A percentile compares a stretch with the other conserved stretches of the same genome.
Conservation (phyloP, 2,113 vertebrate species). For the Tylochromis polylepis region DNA sequence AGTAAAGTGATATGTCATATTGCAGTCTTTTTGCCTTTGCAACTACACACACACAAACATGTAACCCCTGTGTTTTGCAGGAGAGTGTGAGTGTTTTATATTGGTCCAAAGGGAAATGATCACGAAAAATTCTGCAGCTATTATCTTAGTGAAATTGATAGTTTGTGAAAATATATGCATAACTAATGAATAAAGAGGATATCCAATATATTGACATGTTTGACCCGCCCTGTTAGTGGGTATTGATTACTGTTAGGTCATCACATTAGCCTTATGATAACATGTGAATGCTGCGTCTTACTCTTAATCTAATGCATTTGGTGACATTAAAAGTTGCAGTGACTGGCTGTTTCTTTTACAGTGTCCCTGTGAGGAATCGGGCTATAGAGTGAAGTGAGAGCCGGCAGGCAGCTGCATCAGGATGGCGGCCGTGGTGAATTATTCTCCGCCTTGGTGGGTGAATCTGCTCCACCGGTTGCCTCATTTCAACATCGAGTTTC, state of each 20-base stretch:
- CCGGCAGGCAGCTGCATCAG: conserved; percentile 2
- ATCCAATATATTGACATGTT: neutral
- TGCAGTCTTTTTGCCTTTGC: conserved; percentile 1
- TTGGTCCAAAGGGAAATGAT: neutral
- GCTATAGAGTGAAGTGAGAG: neutral
- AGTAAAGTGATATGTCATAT: neutral
- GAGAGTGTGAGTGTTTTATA: neutral
- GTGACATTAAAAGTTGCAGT: neutral
- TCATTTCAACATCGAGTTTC: conserved; percentile 87
- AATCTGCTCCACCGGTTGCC: conserved; percentile 90
- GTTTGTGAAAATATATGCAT: neutral
- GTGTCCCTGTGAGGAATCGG: conserved; percentile 18
- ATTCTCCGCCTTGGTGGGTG: conserved; percentile 93
- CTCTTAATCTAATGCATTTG: neutral
- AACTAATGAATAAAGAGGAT: neutral
- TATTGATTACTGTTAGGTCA: neutral
- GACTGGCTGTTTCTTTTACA: conserved; percentile 5
- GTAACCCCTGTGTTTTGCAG: neutral
- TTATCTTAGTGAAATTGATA: neutral
- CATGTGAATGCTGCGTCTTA: neutral
- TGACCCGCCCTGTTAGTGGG: neutral
- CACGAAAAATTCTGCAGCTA: neutral
- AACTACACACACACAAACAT: neutral
- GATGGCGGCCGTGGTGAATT: conserved; percentile 88
- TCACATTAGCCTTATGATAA: neutral